Conservation (phyloP, 2,113 vertebrate species). For the Microtus richardsoni region DNA sequence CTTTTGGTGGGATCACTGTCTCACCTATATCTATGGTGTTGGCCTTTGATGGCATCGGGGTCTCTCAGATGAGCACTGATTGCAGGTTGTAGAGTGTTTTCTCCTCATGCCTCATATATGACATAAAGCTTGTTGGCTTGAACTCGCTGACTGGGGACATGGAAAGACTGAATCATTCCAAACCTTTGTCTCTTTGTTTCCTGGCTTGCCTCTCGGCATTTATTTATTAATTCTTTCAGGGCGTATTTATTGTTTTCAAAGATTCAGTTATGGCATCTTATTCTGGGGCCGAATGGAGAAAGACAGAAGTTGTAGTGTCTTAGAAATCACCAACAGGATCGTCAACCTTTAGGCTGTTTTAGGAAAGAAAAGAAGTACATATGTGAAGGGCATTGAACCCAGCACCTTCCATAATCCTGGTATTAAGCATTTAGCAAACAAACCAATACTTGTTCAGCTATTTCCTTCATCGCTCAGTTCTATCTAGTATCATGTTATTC, state of each 20-base stretch:
- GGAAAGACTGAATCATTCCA: not conserved
- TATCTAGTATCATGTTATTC: not conserved
- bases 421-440: not conserved
- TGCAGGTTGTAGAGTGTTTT: not conserved
- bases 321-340: not conserved
- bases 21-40: not conserved
- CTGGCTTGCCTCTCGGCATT: constrained; percentile 25
- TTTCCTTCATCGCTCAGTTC: not conserved
- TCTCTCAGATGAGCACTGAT: not conserved
- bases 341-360: not conserved
- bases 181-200: not conserved
- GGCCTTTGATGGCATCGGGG: not conserved
- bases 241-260: not conserved
- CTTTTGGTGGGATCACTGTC: not conserved
- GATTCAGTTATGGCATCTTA: not conserved
- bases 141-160: not conserved
- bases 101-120: not conserved
- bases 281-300: not conserved
- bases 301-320: not conserved
- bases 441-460: not conserved
- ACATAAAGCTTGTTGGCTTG: not conserved
- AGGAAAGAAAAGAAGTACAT: too few relatives aligned
- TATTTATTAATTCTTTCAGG: constrained; percentile 2
- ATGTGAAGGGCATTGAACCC: not conserved
- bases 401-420: not conserved